Evolutionary conservation across 1,140 invertebrate species (phyloP).

Genomic region (Tetragonula clypearis): DNA sequence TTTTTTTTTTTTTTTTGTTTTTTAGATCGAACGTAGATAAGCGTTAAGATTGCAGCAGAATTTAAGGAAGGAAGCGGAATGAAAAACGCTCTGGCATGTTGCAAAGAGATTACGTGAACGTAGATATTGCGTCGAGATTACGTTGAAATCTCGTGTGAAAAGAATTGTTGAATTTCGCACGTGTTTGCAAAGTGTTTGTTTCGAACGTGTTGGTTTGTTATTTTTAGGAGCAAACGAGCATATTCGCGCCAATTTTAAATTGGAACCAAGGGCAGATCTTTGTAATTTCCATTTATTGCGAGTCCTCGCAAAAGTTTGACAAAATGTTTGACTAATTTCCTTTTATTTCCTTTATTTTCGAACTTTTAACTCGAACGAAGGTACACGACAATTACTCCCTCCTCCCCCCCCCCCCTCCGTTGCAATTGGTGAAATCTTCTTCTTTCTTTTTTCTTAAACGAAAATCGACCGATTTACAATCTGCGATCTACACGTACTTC

Average conservation of each 20-base stretch:
- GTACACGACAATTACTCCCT: not conserved
- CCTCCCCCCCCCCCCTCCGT: no score
- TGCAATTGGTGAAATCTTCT: not conserved
- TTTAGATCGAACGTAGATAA: not conserved
- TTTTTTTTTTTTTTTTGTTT: not conserved
- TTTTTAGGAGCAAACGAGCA: not conserved
- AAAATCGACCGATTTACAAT: not conserved
- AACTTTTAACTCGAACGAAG: not conserved
- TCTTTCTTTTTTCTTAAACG: not conserved
- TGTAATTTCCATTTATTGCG: not conserved
- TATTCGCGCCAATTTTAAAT: not conserved
- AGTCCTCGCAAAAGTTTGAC: no score
- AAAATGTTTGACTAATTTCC: not conserved
- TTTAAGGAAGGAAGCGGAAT: not conserved
- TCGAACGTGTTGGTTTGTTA: not conserved
- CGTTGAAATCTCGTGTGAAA: not conserved
- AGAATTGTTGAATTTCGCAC: conserved; percentile 3
- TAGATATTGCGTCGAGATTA: not conserved
- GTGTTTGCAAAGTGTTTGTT: not conserved
- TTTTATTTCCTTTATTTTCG: no score
- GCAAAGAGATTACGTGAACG: not conserved
- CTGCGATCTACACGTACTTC: no score
- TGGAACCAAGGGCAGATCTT: not conserved
- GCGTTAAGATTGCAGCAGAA: not conserved
- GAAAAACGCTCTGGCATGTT: not conserved